Conservation (phyloP, 2,113 vertebrate species). For the Eleginops maclovinus region DNA sequence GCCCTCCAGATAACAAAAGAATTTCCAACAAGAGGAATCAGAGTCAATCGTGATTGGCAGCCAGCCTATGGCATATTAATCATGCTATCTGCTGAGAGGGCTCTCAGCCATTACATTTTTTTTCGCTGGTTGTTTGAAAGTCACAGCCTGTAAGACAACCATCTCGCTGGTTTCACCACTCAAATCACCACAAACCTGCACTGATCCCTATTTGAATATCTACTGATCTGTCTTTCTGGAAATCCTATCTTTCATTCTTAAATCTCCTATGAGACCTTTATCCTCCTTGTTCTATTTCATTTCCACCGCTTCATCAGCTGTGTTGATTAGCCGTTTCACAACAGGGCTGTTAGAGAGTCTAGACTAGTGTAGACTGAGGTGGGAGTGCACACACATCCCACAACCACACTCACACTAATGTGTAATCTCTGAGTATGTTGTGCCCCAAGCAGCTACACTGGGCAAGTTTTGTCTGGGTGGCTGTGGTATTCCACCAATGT, state of each 20-base stretch:
- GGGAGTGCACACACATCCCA: constrained; percentile 51
- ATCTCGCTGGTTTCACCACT: constrained; percentile 42
- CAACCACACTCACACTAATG: constrained; percentile 51
- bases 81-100: constrained; percentile 38
- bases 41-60: constrained; percentile 56
- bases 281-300: constrained; percentile 33
- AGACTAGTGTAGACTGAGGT: constrained; percentile 59
- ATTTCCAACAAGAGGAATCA: constrained; percentile 44
- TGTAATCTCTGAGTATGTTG: constrained; percentile 56
- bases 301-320: constrained; percentile 54
- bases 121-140: constrained; percentile 44
- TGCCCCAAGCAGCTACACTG: constrained; percentile 46
- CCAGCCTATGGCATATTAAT: constrained; percentile 40
- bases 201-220: constrained; percentile 52
- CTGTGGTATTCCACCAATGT: constrained; percentile 58
- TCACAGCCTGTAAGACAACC: constrained; percentile 30
- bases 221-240: constrained; percentile 19
- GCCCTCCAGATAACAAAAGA: constrained; percentile 53
- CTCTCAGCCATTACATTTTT: constrained; percentile 43
- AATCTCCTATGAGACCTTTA: constrained; percentile 35
- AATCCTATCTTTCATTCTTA: constrained; percentile 15
- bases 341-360: constrained; percentile 68
- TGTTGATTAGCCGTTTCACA: constrained; percentile 68
- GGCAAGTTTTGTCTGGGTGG: constrained; percentile 67
- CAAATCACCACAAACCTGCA: constrained; percentile 42